phyloP scores from a whole-genome alignment of 2,888 invertebrate genomes.

The Nyleta sp. region DNA sequence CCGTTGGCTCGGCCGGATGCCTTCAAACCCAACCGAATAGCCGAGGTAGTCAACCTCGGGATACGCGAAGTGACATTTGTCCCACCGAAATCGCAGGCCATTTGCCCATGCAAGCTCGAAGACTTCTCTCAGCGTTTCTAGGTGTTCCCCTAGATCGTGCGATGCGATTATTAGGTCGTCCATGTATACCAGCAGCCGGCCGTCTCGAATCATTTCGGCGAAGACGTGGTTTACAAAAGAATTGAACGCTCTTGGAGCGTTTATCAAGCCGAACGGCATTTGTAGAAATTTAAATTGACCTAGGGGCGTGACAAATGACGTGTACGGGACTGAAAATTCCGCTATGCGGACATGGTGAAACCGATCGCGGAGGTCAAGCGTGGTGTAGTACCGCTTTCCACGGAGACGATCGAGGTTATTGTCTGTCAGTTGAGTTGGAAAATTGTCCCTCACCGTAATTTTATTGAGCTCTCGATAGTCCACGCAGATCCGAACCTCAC shows the following conservation, averaged over 20 bases:
- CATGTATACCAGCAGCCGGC: constrained; percentile 7
- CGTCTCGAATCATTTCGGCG: constrained; percentile 3
- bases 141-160: not conserved
- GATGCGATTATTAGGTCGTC: constrained; percentile 19
- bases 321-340: not conserved
- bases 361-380: not conserved
- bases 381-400: not conserved
- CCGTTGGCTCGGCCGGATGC: constrained; percentile 7
- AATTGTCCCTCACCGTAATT: not conserved
- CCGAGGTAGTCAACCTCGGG: constrained; percentile 16
- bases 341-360: not conserved
- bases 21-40: constrained; percentile 4
- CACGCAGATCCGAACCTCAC: not conserved
- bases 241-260: not conserved
- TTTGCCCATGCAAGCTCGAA: not conserved
- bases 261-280: constrained; percentile 16
- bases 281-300: constrained; percentile 9
- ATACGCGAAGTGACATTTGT: constrained; percentile 8
- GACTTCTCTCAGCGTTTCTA: not conserved
- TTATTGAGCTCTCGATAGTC: not conserved
- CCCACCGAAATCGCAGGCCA: not conserved
- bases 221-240: constrained; percentile 1
- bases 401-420: constrained; percentile 1
- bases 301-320: constrained; percentile 2
- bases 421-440: not conserved